Evolutionary conservation across 92 coral and sea anemone species (phyloP), one percentile per base, ranked within the genome.

Genomic region (Isaurus tuberculatus): DNA sequence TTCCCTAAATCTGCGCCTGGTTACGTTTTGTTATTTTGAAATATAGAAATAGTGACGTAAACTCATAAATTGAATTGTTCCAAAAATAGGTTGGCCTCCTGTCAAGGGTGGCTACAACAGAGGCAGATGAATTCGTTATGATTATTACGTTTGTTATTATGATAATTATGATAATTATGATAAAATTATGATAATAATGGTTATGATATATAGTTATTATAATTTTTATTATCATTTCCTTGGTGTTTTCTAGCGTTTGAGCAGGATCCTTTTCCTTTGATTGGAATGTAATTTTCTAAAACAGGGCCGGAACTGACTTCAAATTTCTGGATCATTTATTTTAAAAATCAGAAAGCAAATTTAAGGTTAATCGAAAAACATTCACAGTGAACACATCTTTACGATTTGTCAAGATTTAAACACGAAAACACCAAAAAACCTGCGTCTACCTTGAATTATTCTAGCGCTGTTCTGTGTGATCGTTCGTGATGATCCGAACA

Each of bases 81-180:
- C 65, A 20, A 48, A n/a, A 58, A n/a, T 58, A 58, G 65, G 65
- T 8, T 58, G 65, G 28, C 65, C 65, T 19, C 65, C 65, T 58
- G 65, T 58, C 65, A n/a, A 58, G 28, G 28, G 65, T 58, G 65
- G 28, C 61, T 10, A 53, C 61, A 22, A 58, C 65, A 19, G 28
- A 58, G 65, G 65, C 20, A 58, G 65, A 58, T 58, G 27, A 58
- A 58, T 58, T 58, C 65, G 65, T 58, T 20, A 58, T 58, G 27
- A 3, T 58, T 19, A 58, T 25, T 58, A 20, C 29, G 8, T n/a
- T 19, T 19, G 28, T 46, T 58, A 58, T 58, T 58, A 57, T 57
- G 65, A 22, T 57, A 27, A 57, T 57, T 57, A 57, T 57, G 28
- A n/a, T 57, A 0, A 58, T n/a, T 14, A 51, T 51, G 4, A 16